phyloP scores from a whole-genome alignment of 1,140 invertebrate species.

The Diprion similis region DNA sequence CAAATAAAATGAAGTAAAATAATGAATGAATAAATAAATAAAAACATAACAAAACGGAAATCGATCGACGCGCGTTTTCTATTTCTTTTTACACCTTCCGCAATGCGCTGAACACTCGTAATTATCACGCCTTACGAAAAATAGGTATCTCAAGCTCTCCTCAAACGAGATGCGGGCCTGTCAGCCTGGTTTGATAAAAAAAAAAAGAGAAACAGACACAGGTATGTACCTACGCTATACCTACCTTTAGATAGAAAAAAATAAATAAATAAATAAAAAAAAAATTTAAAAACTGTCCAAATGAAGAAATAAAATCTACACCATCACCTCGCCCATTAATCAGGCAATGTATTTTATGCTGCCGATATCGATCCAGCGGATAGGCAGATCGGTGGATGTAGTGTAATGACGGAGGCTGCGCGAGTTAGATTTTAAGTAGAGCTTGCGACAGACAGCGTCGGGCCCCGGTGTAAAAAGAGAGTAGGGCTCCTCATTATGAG shows the following conservation, averaged over 20 bases:
- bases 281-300: too few species aligned
- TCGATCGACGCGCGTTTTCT: too few species aligned
- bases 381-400: neutral
- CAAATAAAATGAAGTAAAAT: neutral
- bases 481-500: slow-evolving; percentile 38
- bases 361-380: neutral
- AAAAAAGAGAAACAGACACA: neutral
- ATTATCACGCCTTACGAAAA: neutral
- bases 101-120: neutral
- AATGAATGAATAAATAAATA: neutral
- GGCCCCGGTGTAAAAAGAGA: slow-evolving; percentile 8
- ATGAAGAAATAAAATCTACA: neutral
- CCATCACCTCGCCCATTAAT: neutral
- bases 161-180: too few species aligned
- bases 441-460: neutral
- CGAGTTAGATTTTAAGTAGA: slow-evolving; percentile 8
- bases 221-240: neutral
- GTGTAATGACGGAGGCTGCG: neutral
- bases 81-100: too few species aligned
- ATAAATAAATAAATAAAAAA: neutral
- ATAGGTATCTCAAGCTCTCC: too few species aligned
- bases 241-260: neutral
- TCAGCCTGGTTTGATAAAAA: too few species aligned
- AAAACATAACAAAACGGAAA: neutral
- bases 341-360: neutral